These are phyloP conservation scores for Tiphia femorata DNA, from an alignment of 2,888 invertebrate species.

Conservation along the genomic window DNA sequence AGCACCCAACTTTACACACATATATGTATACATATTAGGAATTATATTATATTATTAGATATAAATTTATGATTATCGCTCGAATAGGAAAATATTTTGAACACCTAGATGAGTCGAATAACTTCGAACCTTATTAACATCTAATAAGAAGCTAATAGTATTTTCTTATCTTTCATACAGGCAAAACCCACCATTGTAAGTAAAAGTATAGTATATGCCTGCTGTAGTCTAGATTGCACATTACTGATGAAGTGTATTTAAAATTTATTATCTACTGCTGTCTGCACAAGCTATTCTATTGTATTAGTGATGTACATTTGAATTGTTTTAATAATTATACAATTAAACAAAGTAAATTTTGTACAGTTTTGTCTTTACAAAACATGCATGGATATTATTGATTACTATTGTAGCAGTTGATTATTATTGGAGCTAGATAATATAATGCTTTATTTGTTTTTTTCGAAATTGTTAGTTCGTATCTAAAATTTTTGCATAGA, in stretches of 20 bases:
- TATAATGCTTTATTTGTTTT: no score
- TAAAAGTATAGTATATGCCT: slow-evolving; percentile 61
- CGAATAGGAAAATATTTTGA: no score
- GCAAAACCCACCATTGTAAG: slow-evolving; percentile 76
- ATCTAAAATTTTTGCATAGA: no score
- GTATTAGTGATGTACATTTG: not conserved
- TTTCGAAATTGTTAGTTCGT: no score
- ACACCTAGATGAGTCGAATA: not conserved
- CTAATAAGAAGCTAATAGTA: not conserved
- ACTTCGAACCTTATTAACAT: not conserved
- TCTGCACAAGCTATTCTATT: no score
- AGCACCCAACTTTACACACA: no score
- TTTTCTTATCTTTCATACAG: slow-evolving; percentile 66
- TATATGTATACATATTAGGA: not conserved
- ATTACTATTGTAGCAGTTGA: no score
- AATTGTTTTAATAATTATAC: not conserved
- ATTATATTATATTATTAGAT: not conserved
- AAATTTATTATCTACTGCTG: not conserved
- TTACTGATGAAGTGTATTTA: slow-evolving; percentile 1
- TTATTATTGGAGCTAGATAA: no score
- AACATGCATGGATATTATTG: slow-evolving; percentile 5
- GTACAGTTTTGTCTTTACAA: not conserved
- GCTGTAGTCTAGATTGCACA: slow-evolving; percentile 13
- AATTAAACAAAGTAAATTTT: no score
- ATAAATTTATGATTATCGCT: not conserved